Percentiles rank a stretch among this genome's conserved stretches.
These are phyloP conservation scores for Hypomesus transpacificus DNA, from an alignment of 2,113 vertebrate genomes.

Conservation along the genomic window DNA sequence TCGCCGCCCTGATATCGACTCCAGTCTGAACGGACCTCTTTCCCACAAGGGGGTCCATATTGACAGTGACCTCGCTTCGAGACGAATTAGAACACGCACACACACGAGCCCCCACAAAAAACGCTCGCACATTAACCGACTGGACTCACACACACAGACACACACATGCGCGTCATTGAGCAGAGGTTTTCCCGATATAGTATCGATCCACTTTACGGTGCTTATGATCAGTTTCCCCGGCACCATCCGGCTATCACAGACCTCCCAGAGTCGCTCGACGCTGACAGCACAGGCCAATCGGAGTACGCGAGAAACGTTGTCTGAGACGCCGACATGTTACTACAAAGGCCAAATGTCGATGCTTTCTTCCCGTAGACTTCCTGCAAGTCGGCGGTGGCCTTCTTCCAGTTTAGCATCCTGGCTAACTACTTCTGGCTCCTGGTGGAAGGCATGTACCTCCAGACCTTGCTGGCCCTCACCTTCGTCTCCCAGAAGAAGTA, in stretches of 20 bases:
- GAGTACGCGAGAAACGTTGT: too few species aligned
- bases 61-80: background rate
- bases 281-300: background rate
- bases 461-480: slow-evolving; percentile 81
- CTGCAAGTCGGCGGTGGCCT: slow-evolving; percentile 78
- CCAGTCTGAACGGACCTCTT: background rate
- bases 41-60: background rate
- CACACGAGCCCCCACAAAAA: background rate
- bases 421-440: slow-evolving; percentile 88
- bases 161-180: background rate
- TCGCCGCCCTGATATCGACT: background rate
- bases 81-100: background rate
- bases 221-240: background rate
- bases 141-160: slow-evolving; percentile 1
- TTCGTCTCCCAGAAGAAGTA: slow-evolving; percentile 83
- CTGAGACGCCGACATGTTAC: too few species aligned
- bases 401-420: slow-evolving; percentile 84
- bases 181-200: background rate
- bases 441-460: slow-evolving; percentile 87
- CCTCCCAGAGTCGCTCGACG: background rate
- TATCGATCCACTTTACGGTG: background rate
- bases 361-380: slow-evolving; percentile 57
- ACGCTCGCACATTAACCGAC: background rate
- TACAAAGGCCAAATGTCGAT: background rate
- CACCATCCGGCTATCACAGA: background rate